A percentile compares a stretch with the other conserved stretches of the same genome.
phyloP scores from a whole-genome alignment of 2,797 vertebrate species.

The Chaetodon trifasciatus region DNA sequence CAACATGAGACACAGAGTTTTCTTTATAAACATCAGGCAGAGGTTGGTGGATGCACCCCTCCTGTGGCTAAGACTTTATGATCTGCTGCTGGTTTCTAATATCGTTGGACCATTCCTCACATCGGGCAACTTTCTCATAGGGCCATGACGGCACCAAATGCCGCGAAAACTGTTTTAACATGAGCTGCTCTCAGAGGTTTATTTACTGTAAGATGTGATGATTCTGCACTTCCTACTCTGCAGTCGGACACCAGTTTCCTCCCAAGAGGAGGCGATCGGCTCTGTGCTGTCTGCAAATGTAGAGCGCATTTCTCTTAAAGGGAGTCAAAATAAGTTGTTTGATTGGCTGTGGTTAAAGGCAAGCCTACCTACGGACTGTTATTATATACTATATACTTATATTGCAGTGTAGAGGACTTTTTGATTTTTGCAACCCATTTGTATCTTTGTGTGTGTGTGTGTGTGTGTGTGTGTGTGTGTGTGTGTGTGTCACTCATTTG shows the following conservation, averaged over 20 bases:
- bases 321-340: background rate
- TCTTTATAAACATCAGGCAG: background rate
- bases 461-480: background rate
- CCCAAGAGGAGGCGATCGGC: slow-evolving; percentile 9
- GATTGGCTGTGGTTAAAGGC: background rate
- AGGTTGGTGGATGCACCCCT: background rate
- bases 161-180: background rate
- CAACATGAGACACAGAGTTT: background rate
- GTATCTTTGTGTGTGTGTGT: background rate
- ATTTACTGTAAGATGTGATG: slow-evolving; percentile 15
- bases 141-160: background rate
- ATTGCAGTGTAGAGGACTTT: background rate
- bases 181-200: background rate
- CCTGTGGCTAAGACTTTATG: slow-evolving; percentile 4
- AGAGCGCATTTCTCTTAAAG: background rate
- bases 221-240: slow-evolving; percentile 5
- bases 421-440: background rate
- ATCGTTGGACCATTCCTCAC: background rate
- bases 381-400: background rate
- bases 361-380: background rate
- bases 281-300: background rate
- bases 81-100: slow-evolving; percentile 3
- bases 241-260: background rate
- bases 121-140: background rate
- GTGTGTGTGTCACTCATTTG: background rate